Conservation (phyloP, 2,113 vertebrate species). For the Festucalex cinctus region DNA sequence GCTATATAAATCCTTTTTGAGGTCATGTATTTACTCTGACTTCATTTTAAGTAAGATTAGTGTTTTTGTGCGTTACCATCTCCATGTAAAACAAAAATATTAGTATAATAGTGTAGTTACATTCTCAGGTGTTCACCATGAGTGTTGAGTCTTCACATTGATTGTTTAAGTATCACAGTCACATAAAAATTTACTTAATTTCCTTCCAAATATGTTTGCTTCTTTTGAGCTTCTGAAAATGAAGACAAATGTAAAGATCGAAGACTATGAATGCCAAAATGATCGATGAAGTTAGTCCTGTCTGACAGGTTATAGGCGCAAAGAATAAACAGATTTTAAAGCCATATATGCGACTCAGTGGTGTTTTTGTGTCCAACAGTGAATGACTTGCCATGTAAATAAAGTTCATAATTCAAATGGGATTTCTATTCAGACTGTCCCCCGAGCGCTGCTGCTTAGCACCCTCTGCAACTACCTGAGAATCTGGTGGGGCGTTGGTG, state of each 20-base stretch:
- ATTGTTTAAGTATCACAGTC: no score
- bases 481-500: constrained; percentile 18
- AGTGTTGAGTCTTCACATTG: no score
- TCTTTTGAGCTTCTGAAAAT: neutral
- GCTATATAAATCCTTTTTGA: neutral
- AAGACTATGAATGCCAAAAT: neutral
- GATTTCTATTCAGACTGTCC: constrained; percentile 59
- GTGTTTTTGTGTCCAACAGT: constrained; percentile 23
- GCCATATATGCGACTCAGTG: neutral
- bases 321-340: no score
- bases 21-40: neutral
- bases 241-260: neutral
- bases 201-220: no score
- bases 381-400: constrained; percentile 24
- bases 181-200: no score
- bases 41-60: no score
- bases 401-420: constrained; percentile 44
- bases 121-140: neutral
- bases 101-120: neutral
- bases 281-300: neutral
- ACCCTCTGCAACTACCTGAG: constrained; percentile 49
- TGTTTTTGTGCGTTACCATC: no score
- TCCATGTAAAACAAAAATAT: no score
- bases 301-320: neutral
- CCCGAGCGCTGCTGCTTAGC: constrained; percentile 69